Evolutionary conservation across 2,797 vertebrate genomes (phyloP).

Genomic region (Acropternis orthonyx): DNA sequence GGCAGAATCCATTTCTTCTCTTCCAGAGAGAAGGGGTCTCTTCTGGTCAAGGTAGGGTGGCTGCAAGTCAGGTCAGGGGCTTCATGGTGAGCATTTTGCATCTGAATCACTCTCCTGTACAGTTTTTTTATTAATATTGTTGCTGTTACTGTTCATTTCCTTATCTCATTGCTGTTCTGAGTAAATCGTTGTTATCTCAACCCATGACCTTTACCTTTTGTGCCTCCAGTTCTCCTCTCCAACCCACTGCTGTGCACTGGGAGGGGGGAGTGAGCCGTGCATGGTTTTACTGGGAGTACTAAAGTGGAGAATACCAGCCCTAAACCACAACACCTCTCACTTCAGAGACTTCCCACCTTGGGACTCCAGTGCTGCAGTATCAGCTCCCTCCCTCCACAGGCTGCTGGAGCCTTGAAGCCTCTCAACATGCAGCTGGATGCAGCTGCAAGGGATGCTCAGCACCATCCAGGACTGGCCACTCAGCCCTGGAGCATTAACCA

Average conservation of each 20-base stretch:
- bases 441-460: not conserved
- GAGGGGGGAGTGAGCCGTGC: not conserved
- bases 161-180: not conserved
- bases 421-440: fast-evolving
- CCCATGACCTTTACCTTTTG: not conserved
- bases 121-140: not conserved
- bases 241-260: not conserved
- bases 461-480: not conserved
- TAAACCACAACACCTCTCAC: not conserved
- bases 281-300: not conserved
- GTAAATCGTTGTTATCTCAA: not conserved
- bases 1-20: not conserved
- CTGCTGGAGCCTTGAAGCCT: not conserved
- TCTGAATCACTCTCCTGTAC: not conserved
- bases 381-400: not conserved
- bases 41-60: not conserved
- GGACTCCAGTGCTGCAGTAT: not conserved
- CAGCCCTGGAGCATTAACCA: not conserved
- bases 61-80: not conserved
- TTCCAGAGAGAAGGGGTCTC: not conserved
- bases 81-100: not conserved
- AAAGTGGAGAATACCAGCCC: not conserved
- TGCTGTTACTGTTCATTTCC: not conserved
- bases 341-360: not conserved
- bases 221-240: not conserved